Evolutionary conservation across 2,888 invertebrate species (phyloP), one percentile per base, ranked within the genome.

Genomic region (Tromatobia lineatoria): DNA sequence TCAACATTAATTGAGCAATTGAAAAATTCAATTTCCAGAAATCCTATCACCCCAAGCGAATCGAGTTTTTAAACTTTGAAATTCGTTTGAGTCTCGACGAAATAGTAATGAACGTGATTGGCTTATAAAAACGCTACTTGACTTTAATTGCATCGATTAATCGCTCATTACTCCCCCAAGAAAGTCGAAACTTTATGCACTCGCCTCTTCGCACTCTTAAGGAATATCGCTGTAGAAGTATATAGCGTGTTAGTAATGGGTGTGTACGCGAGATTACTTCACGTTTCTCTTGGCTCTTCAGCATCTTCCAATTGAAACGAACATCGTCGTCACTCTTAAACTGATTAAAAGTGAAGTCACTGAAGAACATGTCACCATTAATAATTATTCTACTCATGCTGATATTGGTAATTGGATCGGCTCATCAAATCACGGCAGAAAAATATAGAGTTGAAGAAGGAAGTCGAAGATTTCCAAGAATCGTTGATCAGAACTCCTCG

Each of bases 71-170:
- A 20, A 25, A 23, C 52, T 34, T 45, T 20, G 15, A 47, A 38
- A 34, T 47, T 52, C 61, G 54, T 61, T 20, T 42, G 50, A 20
- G 64, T 47, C 66, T 57, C 54, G 45, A 23, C 11, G 66, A 25
- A 59, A 74, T 84, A 38, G 42, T 54, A 67, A 78, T 11, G 47
- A 71, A 42, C 45, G n/a, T 29, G 59, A 70, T 76, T 76, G 54
- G 61, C 25, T 64, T 74, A 11, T 38, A 75, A 67, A 70, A 75
- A 75, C 52, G 77, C 50, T 74, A 70, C 76, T 29, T 66, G 59
- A 66, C 66, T 73, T 38, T 71, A 78, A 85, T 83, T 59, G 78
- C 77, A 66, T 42, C 57, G 66, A 81, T 81, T 85, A 85, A 85
- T 80, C 18, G 80, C 57, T 80, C 74, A 80, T 85, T 85, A 80